These are phyloP conservation scores for Cheirogaleus medius DNA, from an alignment of 2,113 vertebrate species.

Conservation along the genomic window DNA sequence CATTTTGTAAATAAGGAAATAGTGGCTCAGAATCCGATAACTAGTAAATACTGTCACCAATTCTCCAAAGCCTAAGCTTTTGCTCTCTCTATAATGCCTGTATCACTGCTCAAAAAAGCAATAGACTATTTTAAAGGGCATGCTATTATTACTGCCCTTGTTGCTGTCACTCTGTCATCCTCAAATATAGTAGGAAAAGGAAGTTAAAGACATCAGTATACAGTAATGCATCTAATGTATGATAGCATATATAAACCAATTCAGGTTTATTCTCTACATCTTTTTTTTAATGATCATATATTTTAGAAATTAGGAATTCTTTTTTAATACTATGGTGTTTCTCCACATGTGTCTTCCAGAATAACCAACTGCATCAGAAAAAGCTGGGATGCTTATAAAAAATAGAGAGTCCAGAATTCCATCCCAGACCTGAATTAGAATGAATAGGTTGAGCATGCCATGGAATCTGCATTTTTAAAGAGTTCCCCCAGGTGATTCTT, in stretches of 20 bases:
- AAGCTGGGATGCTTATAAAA: background rate
- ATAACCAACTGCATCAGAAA: background rate
- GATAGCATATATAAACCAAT: fast-evolving
- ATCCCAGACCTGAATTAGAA: background rate
- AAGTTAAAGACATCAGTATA: background rate
- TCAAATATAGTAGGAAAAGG: background rate
- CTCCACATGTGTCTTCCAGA: background rate
- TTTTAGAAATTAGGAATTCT: background rate
- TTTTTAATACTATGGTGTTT: background rate
- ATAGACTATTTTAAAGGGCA: background rate
- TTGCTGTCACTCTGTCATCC: background rate
- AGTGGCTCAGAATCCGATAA: background rate
- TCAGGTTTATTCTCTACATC: background rate
- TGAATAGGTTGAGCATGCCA: background rate
- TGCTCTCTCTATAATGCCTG: background rate
- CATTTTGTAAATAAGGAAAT: background rate
- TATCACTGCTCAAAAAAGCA: background rate
- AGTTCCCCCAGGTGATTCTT: background rate
- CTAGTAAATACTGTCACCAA: background rate
- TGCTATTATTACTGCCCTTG: background rate
- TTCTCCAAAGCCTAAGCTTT: background rate
- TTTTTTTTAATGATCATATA: background rate
- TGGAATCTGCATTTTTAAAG: slow-evolving; percentile 44
- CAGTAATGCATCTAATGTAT: background rate
- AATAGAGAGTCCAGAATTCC: background rate